phyloP scores from a whole-genome alignment of 2,888 invertebrate species.

The Lochmaea crataegi region DNA sequence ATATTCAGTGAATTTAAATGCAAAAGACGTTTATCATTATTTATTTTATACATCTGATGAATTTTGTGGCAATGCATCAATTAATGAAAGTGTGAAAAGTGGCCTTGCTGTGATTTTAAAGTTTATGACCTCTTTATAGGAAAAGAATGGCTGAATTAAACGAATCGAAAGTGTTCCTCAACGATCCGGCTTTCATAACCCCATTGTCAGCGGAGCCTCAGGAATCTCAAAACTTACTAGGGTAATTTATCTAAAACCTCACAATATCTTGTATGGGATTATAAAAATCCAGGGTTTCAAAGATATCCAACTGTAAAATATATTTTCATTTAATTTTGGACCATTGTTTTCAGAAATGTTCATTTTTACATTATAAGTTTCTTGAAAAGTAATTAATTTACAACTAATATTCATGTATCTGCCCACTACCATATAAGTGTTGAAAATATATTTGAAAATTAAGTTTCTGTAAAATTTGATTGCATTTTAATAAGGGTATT shows the following conservation, averaged over 20 bases:
- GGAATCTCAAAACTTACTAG: conserved; percentile 28
- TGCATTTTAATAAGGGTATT: background rate
- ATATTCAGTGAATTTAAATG: conserved; percentile 28
- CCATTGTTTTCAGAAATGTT: too few relatives aligned
- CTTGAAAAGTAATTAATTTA: too few relatives aligned
- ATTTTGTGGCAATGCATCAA: conserved; percentile 16
- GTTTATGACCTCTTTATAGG: conserved; percentile 44
- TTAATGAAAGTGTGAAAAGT: conserved; percentile 21
- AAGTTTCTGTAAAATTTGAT: too few relatives aligned
- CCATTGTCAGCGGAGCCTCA: conserved; percentile 37
- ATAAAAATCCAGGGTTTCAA: background rate
- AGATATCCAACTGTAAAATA: too few relatives aligned
- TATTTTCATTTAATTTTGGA: too few relatives aligned
- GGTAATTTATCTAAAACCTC: conserved; percentile 4
- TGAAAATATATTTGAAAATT: too few relatives aligned
- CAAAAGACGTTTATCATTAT: conserved; percentile 12
- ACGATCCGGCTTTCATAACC: conserved; percentile 50
- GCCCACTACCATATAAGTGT: too few relatives aligned
- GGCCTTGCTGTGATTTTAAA: conserved; percentile 38
- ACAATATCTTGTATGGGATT: background rate
- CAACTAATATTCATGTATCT: too few relatives aligned
- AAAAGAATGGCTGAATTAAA: conserved; percentile 53
- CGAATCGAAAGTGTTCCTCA: conserved; percentile 53
- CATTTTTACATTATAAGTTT: too few relatives aligned
- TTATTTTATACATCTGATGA: conserved; percentile 4